Conservation (phyloP, 2,113 vertebrate genomes). For the Nannospalax galili region DNA sequence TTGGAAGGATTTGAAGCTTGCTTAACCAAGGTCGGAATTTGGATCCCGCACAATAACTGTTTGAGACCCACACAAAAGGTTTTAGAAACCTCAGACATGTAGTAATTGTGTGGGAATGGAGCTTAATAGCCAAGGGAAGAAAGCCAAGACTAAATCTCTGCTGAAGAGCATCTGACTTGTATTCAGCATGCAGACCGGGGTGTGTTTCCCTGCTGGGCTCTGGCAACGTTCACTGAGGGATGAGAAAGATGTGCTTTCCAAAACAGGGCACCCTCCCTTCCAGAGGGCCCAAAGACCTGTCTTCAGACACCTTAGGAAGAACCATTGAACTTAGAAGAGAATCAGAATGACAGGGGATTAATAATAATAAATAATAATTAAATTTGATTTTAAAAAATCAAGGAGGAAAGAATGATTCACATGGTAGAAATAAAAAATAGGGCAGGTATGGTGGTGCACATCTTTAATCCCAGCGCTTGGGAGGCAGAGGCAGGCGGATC, state of each 20-base stretch:
- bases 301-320: neutral
- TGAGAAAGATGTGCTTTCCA: neutral
- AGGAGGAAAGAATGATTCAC: neutral
- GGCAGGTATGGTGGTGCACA: too few relatives aligned
- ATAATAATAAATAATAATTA: neutral
- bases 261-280: neutral
- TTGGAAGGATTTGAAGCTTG: slow-evolving; percentile 51
- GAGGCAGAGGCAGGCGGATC: too few relatives aligned
- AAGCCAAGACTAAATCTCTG: slow-evolving; percentile 55
- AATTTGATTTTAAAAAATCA: neutral
- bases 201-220: neutral
- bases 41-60: slow-evolving; percentile 43
- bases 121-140: slow-evolving; percentile 66
- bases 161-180: neutral
- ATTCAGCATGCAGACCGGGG: slow-evolving; percentile 1
- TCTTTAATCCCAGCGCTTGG: too few relatives aligned
- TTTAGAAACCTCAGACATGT: slow-evolving; percentile 74
- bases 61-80: slow-evolving; percentile 66
- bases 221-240: neutral
- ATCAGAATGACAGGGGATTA: neutral
- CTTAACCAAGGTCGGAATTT: slow-evolving; percentile 63
- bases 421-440: neutral
- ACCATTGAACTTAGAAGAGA: neutral
- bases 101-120: slow-evolving; percentile 68
- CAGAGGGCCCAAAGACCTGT: neutral